These are phyloP conservation scores for Caenorhabditis becei DNA, from an alignment of 2,888 invertebrate genomes.

Conservation along the genomic window DNA sequence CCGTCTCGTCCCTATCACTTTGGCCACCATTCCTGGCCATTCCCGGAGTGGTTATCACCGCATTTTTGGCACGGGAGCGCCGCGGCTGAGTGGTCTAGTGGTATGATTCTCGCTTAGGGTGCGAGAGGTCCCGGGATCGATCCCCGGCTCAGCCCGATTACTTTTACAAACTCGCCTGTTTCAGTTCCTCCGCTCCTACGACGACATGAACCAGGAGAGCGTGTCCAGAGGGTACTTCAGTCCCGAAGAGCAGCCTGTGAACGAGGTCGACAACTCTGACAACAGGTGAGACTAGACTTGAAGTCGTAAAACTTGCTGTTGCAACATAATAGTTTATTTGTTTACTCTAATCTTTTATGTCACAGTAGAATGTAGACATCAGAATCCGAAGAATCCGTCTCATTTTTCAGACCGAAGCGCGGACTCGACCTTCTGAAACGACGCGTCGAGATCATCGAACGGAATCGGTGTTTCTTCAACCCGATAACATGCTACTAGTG, in stretches of 20 bases:
- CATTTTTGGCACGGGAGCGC: not conserved
- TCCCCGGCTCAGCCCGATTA: constrained; percentile 77
- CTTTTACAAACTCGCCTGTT: constrained; percentile 26
- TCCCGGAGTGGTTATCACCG: constrained; percentile 5
- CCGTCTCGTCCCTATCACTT: not conserved
- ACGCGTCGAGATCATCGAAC: constrained; percentile 58
- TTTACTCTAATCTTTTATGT: not conserved
- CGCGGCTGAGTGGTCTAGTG: constrained; percentile 81
- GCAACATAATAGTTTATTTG: too few relatives aligned
- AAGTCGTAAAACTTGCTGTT: constrained; percentile 5
- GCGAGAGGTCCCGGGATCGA: constrained; percentile 82
- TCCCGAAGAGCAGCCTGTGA: constrained; percentile 16
- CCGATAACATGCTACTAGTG: constrained; percentile 60
- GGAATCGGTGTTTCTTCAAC: constrained; percentile 65
- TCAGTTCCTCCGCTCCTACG: constrained; percentile 58
- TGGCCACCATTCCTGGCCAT: not conserved
- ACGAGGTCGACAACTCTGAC: constrained; percentile 28
- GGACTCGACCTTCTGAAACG: constrained; percentile 60
- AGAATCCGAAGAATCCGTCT: not conserved
- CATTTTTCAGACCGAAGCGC: constrained; percentile 55
- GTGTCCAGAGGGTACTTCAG: constrained; percentile 32
- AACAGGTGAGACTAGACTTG: constrained; percentile 44
- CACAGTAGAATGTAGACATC: not conserved
- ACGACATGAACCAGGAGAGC: constrained; percentile 51
- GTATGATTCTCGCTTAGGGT: constrained; percentile 82